phyloP scores from a whole-genome alignment of 2,113 vertebrate species.

The Heteronetta atricapilla region DNA sequence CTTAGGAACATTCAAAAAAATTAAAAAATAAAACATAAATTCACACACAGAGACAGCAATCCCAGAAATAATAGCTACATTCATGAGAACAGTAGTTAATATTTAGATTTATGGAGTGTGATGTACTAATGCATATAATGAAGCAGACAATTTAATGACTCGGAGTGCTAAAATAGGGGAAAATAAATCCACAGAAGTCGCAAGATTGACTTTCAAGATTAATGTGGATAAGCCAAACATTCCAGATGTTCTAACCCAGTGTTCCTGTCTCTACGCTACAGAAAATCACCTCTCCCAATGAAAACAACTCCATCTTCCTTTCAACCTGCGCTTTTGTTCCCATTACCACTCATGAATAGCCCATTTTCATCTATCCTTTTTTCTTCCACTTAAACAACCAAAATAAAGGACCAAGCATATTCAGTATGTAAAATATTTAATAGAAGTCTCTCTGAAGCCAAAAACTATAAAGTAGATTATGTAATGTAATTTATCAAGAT shows the following conservation, averaged over 20 bases:
- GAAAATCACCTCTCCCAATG: slow-evolving; percentile 28
- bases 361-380: not conserved
- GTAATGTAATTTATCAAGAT: not conserved
- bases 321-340: not conserved
- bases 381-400: not conserved
- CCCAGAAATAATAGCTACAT: slow-evolving; percentile 13
- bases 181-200: slow-evolving; percentile 41
- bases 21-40: not conserved
- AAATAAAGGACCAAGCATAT: not conserved
- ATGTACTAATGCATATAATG: slow-evolving; percentile 27
- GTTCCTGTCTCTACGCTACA: not conserved
- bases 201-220: slow-evolving; percentile 39
- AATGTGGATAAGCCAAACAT: slow-evolving; percentile 49
- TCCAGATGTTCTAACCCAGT: slow-evolving; percentile 41
- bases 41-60: slow-evolving; percentile 9
- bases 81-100: slow-evolving; percentile 5
- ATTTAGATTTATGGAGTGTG: slow-evolving; percentile 54
- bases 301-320: not conserved
- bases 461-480: not conserved
- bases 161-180: slow-evolving; percentile 31
- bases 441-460: not conserved
- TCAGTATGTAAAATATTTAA: not conserved
- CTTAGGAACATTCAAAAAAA: not conserved
- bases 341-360: not conserved
- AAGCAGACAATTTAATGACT: slow-evolving; percentile 60